Evolutionary conservation across 2,888 invertebrate genomes (phyloP).

Genomic region (Ypsolopha scabrella): DNA sequence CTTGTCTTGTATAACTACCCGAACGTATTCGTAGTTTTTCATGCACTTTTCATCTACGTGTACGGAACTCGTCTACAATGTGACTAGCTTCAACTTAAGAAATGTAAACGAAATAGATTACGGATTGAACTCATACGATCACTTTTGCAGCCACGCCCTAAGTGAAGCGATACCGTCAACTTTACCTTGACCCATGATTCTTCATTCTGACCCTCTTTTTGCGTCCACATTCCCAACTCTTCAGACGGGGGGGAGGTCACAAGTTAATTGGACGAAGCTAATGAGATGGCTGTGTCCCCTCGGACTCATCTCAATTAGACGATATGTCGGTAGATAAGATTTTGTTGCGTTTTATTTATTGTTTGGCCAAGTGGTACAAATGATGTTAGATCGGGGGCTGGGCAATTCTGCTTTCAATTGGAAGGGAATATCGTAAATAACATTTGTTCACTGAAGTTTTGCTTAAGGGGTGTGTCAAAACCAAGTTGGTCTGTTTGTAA

Average conservation of each 20-base stretch:
- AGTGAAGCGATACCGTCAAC: background rate
- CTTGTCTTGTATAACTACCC: too few relatives aligned
- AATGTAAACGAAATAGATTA: background rate
- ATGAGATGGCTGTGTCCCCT: slow-evolving; percentile 44
- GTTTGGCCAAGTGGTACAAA: slow-evolving; percentile 41
- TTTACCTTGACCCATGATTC: background rate
- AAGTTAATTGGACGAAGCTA: slow-evolving; percentile 38
- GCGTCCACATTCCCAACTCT: background rate
- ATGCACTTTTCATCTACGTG: too few relatives aligned
- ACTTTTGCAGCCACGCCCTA: background rate
- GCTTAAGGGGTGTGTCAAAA: too few relatives aligned
- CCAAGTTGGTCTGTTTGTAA: too few relatives aligned
- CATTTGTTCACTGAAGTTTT: too few relatives aligned
- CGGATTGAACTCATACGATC: background rate
- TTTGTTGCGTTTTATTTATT: slow-evolving; percentile 51
- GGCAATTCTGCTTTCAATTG: too few relatives aligned
- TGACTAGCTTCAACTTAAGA: too few relatives aligned
- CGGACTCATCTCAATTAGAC: slow-evolving; percentile 53
- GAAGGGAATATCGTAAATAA: too few relatives aligned
- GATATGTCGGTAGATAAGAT: slow-evolving; percentile 47
- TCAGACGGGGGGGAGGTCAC: slow-evolving; percentile 18
- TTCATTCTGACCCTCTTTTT: background rate
- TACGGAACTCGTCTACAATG: too few relatives aligned
- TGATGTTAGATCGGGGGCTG: slow-evolving; percentile 17
- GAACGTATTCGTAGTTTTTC: too few relatives aligned